Evolutionary conservation across 1,140 invertebrate genomes (phyloP).

Genomic region (Solen grandis): DNA sequence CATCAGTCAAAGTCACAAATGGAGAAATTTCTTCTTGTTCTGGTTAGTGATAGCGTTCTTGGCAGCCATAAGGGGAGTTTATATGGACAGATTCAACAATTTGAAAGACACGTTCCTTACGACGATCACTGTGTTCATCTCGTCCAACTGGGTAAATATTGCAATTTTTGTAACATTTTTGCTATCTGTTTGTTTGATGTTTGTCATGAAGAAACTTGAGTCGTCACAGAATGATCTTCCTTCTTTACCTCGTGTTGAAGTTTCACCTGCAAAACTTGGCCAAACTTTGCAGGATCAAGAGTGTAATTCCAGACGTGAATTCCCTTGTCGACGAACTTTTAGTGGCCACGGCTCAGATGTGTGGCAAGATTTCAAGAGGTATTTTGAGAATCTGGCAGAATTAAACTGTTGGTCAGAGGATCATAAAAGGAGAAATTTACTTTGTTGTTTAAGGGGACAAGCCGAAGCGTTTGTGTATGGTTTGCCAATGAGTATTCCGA

Average conservation of each 20-base stretch:
- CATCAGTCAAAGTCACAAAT: too few relatives aligned
- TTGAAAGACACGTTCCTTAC: not conserved
- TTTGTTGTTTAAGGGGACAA: constrained; percentile 53
- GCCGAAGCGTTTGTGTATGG: constrained; percentile 56
- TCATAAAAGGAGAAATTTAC: constrained; percentile 23
- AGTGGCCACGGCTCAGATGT: constrained; percentile 27
- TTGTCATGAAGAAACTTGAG: not conserved
- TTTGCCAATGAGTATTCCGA: constrained; percentile 7
- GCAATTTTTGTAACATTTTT: constrained; percentile 1
- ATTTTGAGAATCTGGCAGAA: constrained; percentile 50
- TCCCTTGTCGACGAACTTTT: constrained; percentile 47
- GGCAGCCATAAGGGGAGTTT: too few relatives aligned
- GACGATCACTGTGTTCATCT: not conserved
- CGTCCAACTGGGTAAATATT: not conserved
- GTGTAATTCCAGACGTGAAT: constrained; percentile 9
- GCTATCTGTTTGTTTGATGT: too few relatives aligned
- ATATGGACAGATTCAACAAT: too few relatives aligned
- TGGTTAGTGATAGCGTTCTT: too few relatives aligned
- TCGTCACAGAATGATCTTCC: not conserved
- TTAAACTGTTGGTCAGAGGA: constrained; percentile 36
- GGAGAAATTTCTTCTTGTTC: too few relatives aligned
- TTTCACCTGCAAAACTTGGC: not conserved
- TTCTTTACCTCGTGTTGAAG: not conserved
- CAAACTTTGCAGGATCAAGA: not conserved
- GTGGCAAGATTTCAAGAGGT: constrained; percentile 47